Base-by-base conservation (phyloP, 2,888 invertebrate species). In the Acanthacorydalis orientalis region DNA sequence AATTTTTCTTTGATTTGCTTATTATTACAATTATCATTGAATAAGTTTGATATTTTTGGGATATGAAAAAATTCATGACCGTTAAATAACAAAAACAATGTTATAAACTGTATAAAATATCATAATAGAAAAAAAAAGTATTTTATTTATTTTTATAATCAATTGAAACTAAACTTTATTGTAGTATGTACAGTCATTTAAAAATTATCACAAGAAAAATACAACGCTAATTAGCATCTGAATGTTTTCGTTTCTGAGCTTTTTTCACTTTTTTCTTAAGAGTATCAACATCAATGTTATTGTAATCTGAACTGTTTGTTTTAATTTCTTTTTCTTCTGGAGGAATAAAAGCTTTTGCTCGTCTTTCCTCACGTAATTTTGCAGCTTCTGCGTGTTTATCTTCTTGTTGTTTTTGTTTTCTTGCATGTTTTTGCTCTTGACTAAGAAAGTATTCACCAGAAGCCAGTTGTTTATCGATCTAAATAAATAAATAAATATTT, bases 371-470 rank as follows among this genome's bases (percentile, higher is more conserved):
- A 54, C 83, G 76, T 48, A 73, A 75, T 56, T 80, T 80, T 42
- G 80, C 77, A 2, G 78, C 81, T 57, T 79, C 79, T 14, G 75
- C 72, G 61, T 89, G 84, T 61, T 83, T 90, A 51, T 83, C 81
- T 53, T 82, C 78, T 52, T 78, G 80, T 57, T 86, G 83, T 60
- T 83, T 81, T 49, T 74, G 74, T 52, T 72, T 75, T 57, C 80
- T 83, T 0, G 77, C 75, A 53, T 71, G 75, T 61, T 79, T 83
- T 56, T 89, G 84, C 53, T 83, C 82, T 60, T 88, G 82, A 57
- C 83, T 89, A 45, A 97, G 77, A 77, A 98, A 98, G 67, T 89
- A 98, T 70, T 97, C 96, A 48, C 98, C 98, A 40, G 84, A 77
- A n/a, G 88, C 92, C 60, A 98, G 68, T 65, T 92, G 78, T 60